Evolutionary conservation across 2,113 vertebrate genomes (phyloP), one percentile per base, ranked within the genome.

Genomic region (Hippocampus abdominalis): DNA sequence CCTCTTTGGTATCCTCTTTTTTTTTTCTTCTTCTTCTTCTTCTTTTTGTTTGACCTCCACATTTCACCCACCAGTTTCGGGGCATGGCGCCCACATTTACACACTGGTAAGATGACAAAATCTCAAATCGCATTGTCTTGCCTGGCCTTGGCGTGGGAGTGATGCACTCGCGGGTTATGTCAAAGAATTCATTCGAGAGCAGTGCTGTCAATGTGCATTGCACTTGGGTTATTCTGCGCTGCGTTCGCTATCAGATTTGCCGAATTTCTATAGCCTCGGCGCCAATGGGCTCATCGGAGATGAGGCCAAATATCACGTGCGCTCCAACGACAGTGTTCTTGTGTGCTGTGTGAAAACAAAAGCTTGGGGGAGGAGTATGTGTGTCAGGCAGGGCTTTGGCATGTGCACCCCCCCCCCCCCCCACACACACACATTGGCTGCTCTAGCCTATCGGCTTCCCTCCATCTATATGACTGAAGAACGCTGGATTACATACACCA

Each of bases 401-500:
- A 9, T 80, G 77, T 77, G 77, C 74, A 71, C 51, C 11, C 63
- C 74, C 77, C 78, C 69, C 74, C 77, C 46, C 1, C 46, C 4
- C 46, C 16, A 6, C 46, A 36, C 32, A 36, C 32, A 36, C 72
- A 57, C 69, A 10, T 61, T 74, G 66, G 70, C 77, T 73, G 78
- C 76, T 59, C 74, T 72, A 69, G 57, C 74, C 72, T 74, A 74
- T 75, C 66, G 70, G 67, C 70, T 68, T 79, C 67, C 70, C 74
- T 69, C 83, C 74, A 72, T 81, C 81, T 80, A 25, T 85, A 77
- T 78, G 76, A 81, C 84, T 78, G 76, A 83, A 85, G 78, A 74
- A 72, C 81, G 78, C 75, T 81, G 85, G 89, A 91, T 91, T 90
- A 89, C 66, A 73, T 75, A 78, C 81, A 84, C 68, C 79, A 56